Conservation (phyloP, 2,113 vertebrate genomes). For the Ciconia boyciana region DNA sequence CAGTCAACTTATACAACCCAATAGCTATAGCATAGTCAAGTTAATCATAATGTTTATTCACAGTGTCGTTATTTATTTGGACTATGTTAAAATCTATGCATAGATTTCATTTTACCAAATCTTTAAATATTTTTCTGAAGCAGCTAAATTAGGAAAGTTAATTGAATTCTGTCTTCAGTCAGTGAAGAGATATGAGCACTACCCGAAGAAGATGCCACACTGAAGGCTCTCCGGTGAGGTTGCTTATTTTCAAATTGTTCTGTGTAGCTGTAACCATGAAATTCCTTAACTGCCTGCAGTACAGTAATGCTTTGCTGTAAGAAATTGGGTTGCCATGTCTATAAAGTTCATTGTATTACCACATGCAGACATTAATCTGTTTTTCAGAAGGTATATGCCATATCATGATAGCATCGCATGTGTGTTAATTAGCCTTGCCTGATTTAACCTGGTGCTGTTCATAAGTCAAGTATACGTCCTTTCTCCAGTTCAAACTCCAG, state of each 20-base stretch:
- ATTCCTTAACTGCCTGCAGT: neutral
- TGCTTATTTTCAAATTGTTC: neutral
- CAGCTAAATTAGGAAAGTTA: neutral
- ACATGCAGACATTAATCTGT: neutral
- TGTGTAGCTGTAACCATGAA: neutral
- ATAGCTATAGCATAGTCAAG: neutral
- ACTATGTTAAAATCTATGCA: neutral
- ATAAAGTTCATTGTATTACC: neutral
- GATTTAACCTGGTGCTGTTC: neutral
- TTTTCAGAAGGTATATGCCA: neutral
- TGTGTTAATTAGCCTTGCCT: neutral
- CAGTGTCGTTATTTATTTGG: neutral
- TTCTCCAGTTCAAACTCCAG: neutral
- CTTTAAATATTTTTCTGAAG: neutral
- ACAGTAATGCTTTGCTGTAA: neutral
- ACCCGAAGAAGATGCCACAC: neutral
- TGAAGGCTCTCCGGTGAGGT: neutral
- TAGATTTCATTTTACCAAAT: neutral
- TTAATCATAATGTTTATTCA: neutral
- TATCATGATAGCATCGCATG: no score
- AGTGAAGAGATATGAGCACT: neutral
- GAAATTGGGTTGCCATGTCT: neutral
- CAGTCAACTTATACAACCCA: neutral
- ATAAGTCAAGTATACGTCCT: rapidly evolving
- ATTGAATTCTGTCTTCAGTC: neutral